Base-by-base conservation (phyloP, 2,113 vertebrate genomes). In the Syrrhaptes paradoxus region DNA sequence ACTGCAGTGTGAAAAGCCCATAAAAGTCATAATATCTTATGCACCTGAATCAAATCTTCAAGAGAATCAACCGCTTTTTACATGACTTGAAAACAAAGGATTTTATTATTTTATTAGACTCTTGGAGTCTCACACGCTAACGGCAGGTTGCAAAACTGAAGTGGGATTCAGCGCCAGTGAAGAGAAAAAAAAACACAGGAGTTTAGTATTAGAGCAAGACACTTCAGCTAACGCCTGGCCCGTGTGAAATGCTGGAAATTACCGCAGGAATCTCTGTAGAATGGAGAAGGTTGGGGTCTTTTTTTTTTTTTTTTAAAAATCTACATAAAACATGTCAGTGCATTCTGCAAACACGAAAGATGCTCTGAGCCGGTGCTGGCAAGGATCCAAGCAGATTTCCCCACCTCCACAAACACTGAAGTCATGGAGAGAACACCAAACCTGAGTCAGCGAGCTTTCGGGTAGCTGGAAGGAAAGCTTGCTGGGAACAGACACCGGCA, bases 321-420 rank as follows among this genome's bases (percentile, higher is more conserved):
- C 25, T 65, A 28, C 62, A 38, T 24, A 29, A 29, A 89, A 51
- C 43, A 2, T 0, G 0, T 25, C 18, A 10, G 15, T 2, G 7
- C 36, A 4, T 48, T 49, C 74, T 41, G 65, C 68, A 68, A 45
- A n/a, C 59, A 67, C 31, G 2, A 29, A 48, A 32, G 32, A 4
- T 0, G 1, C 34, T 21, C 57, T 12, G 4, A 4, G 62, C 51
- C 5, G 3, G 17, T 5, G 1, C n/a, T 0, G 20, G 32, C 8
- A 31, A 21, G 24, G 74, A 68, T 72, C 65, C 63, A 15, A n/a
- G 19, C 34, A 25, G 45, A 73, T 46, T 63, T 61, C 70, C 63
- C 59, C 65, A 49, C 52, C 77, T 67, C 86, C 82, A 52, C 3
- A 43, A 78, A 25, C 63, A 29, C 21, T 13, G 2, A 28, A 46